These are phyloP conservation scores for Cerceris ruficornis DNA, from an alignment of 2,888 invertebrate species.

Conservation along the genomic window DNA sequence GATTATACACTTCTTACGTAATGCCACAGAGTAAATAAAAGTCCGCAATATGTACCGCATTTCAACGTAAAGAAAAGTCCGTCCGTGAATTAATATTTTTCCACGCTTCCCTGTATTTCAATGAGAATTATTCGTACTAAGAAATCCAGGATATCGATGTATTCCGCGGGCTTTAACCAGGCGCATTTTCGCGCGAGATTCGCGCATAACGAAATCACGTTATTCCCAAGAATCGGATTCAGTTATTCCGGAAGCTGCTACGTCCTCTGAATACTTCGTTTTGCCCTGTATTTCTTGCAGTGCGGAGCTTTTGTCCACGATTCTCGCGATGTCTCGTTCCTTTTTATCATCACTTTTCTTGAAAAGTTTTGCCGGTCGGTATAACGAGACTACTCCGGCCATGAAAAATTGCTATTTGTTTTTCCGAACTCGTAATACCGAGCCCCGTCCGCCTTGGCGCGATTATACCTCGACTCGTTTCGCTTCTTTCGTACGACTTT, in stretches of 20 bases:
- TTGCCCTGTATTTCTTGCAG: conserved; percentile 16
- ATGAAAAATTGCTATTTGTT: conserved; percentile 27
- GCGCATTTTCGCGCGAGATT: conserved; percentile 34
- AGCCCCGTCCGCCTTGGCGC: background rate
- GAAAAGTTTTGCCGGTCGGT: background rate
- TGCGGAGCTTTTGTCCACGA: conserved; percentile 26
- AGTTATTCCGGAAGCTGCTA: conserved; percentile 34
- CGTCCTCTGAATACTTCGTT: conserved; percentile 40
- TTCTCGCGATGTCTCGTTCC: conserved; percentile 6
- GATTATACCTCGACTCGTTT: too few relatives aligned
- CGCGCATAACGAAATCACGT: conserved; percentile 38
- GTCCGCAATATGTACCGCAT: too few relatives aligned
- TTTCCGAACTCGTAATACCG: background rate
- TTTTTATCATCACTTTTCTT: conserved; percentile 4
- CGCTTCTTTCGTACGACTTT: too few relatives aligned
- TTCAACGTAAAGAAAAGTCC: too few relatives aligned
- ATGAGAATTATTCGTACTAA: conserved; percentile 19
- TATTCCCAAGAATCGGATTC: conserved; percentile 36
- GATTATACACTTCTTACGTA: too few relatives aligned
- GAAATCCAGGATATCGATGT: conserved; percentile 32
- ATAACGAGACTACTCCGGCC: conserved; percentile 5
- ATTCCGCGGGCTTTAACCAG: conserved; percentile 31
- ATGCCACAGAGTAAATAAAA: too few relatives aligned
- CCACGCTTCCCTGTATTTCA: background rate
- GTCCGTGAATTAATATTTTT: conserved; percentile 27